Evolutionary conservation across 23 tunicate genomes (phyloP), one percentile per base, ranked within the genome.

Genomic region (Styela clava): DNA sequence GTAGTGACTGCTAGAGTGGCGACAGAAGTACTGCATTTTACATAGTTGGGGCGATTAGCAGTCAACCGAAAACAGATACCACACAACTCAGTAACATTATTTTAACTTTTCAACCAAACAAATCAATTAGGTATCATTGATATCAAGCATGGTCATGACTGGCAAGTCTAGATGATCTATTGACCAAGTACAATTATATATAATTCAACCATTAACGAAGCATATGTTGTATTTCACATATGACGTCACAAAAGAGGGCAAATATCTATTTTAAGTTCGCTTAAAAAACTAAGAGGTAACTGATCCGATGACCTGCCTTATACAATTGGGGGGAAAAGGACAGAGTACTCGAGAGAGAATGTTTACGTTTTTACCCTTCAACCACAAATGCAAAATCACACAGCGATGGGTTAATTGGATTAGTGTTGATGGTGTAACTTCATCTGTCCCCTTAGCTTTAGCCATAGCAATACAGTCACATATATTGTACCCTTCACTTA

Each of bases 351-450:
- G 56, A 5, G n/a, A n/a, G n/a, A n/a, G n/a, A 5, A 44, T 44
- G 56, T 44, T 44, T 44, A 44, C 56, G 56, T 44, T 44, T 5
- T 44, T 44, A 5, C 56, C 12, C 56, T 5, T 12, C 56, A 44
- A 44, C 56, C 56, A 12, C 56, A 44, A 44, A 44, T 44, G 56
- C 56, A 44, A 44, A 44, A 44, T 44, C 56, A 5, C 56, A 44
- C 56, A 12, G 56, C 56, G 56, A 44, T 44, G 56, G 35, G 34
- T 26, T 71, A 71, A 71, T 71, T 71, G 77, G 77, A 71, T 71
- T 71, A 71, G 77, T 71, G 34, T 35, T 3, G 29, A 29, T 71
- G 77, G 35, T 35, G 23, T 33, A 71, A 71, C 77, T 7, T 44
- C 12, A 44, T 44, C 56, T 12, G 56, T 12, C 12, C 7, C 56